Percentiles rank a stretch among this genome's conserved stretches.
These are phyloP conservation scores for Galaxias olidus DNA, from an alignment of 2,797 vertebrate species.

Conservation along the genomic window DNA sequence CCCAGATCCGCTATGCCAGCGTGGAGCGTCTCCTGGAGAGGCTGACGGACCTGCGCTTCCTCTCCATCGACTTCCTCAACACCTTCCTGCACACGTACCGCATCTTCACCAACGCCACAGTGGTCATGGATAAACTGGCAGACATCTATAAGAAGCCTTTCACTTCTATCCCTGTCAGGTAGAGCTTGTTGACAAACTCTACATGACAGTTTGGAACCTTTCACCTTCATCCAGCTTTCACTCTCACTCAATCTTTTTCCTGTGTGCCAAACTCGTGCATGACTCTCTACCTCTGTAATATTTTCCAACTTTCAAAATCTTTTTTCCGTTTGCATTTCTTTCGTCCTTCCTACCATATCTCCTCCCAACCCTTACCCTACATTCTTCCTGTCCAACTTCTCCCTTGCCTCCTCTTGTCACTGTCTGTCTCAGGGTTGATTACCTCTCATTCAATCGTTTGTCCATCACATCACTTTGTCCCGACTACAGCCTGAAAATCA, in stretches of 20 bases:
- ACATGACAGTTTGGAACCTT: not conserved
- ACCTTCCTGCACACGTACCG: conserved; percentile 89
- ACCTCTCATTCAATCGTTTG: conserved; percentile 74
- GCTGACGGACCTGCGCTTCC: conserved; percentile 85
- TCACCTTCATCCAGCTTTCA: conserved; percentile 5
- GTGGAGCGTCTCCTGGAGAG: conserved; percentile 84
- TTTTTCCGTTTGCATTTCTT: conserved; percentile 8
- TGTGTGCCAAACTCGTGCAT: conserved; percentile 21
- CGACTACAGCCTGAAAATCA: conserved; percentile 79
- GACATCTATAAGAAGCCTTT: conserved; percentile 86
- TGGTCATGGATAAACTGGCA: conserved; percentile 85
- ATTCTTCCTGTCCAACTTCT: not conserved
- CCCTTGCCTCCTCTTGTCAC: conserved; percentile 16
- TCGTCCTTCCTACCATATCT: not conserved
- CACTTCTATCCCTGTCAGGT: conserved; percentile 85
- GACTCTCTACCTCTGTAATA: conserved; percentile 7
- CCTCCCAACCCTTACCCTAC: not conserved
- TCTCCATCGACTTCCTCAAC: conserved; percentile 90
- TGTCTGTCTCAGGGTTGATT: conserved; percentile 66
- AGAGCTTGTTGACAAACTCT: not conserved
- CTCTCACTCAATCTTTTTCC: not conserved
- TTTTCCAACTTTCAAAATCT: conserved; percentile 23
- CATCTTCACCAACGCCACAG: conserved; percentile 81
- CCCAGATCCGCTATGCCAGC: conserved; percentile 87
- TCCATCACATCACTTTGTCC: conserved; percentile 78